Evolutionary conservation across 2,113 vertebrate species (phyloP).

Genomic region (Garra rufa): DNA sequence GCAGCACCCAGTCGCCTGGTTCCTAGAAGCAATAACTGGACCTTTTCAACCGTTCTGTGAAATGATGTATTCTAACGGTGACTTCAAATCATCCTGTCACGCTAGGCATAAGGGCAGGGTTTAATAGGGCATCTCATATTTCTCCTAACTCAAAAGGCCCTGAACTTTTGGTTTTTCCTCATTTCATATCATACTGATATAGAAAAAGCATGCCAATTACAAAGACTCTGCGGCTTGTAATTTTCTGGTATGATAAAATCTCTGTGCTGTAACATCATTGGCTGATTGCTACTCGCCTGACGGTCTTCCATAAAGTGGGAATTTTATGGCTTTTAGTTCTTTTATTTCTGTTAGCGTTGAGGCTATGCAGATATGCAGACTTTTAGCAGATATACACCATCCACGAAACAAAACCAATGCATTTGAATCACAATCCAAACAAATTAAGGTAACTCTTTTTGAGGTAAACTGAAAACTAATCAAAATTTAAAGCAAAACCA

Average conservation of each 20-base stretch:
- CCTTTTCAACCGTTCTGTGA: conserved; percentile 52
- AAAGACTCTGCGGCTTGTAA: conserved; percentile 15
- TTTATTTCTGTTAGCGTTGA: background rate
- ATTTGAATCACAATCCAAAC: too few relatives aligned
- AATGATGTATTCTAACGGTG: conserved; percentile 53
- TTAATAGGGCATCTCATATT: conserved; percentile 17
- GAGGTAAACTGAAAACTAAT: too few relatives aligned
- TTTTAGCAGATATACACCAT: conserved; percentile 10
- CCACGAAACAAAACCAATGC: too few relatives aligned
- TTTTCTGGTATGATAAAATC: conserved; percentile 1
- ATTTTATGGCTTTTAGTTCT: background rate
- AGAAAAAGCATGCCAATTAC: conserved; percentile 6
- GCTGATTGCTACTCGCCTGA: background rate
- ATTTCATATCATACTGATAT: conserved; percentile 14
- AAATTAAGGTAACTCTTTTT: too few relatives aligned
- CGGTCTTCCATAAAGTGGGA: background rate
- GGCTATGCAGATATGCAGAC: background rate
- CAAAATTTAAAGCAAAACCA: too few relatives aligned
- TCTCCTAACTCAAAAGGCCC: background rate
- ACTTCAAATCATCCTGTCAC: conserved; percentile 42
- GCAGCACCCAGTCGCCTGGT: conserved; percentile 26
- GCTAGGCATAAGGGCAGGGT: conserved; percentile 1
- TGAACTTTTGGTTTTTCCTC: conserved; percentile 20
- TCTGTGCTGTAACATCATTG: conserved; percentile 8
- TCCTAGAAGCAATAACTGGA: conserved; percentile 52